Evolutionary conservation across 2,888 invertebrate species (phyloP), one percentile per base, ranked within the genome.

Genomic region (Scotopteryx bipunctaria): DNA sequence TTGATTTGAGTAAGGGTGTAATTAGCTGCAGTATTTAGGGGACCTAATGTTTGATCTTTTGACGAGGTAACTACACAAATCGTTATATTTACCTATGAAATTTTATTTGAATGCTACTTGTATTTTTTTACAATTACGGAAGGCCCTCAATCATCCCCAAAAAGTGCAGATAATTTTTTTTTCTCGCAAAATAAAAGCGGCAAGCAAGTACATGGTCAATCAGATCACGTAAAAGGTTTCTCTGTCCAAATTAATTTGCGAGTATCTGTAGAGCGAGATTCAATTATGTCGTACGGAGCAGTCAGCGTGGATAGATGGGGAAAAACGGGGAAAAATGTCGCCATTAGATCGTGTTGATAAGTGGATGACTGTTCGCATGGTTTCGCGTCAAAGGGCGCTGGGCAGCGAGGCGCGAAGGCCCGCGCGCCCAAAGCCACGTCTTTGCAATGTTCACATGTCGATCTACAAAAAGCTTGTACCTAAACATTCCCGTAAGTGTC

Each of bases 311-410:
- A 78, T 78, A 81, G 81, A 81, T 71, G 81, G 85, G 86, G 85
- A 86, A 90, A 89, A 90, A 86, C 82, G 83, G 75, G 52, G 83
- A 90, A 90, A 90, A 90, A 88, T 84, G 81, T 78, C 81, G 73
- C 75, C 78, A 81, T 81, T 81, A 84, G 86, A 88, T 88, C 84
- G 80, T 78, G 82, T 74, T 78, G 81, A 82, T 85, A 87, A 88
- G 86, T 86, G 89, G 85, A 88, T 89, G 86, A 89, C 83, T 83
- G 83, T 78, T 77, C 89, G 88, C 88, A 88, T 87, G 88, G 83
- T 71, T 86, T 81, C 74, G 68, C 69, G 79, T 86, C 89, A 90
- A 90, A 90, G 89, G 83, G 87, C 81, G 78, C 61, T 15, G 47
- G 38, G 67, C 79, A 78, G 67, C 71, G 73, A 78, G 76, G 76